These are phyloP conservation scores for Burhinus oedicnemus DNA, from an alignment of 2,113 vertebrate species.

Conservation along the genomic window DNA sequence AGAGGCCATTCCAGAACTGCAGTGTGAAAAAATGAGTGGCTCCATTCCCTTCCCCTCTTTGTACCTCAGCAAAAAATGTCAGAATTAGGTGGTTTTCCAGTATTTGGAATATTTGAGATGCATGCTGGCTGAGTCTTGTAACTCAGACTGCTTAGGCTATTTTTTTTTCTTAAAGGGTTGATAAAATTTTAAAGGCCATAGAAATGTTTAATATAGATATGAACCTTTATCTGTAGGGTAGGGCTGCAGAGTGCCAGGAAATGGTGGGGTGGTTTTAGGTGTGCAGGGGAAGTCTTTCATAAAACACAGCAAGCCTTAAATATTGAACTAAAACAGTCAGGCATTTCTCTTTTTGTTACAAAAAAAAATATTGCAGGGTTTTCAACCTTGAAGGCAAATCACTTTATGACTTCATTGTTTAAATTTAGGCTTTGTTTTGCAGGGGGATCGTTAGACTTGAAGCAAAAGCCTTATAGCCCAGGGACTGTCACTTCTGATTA, in stretches of 20 bases:
- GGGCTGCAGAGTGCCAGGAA: background rate
- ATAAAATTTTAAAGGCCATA: background rate
- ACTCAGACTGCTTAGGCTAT: background rate
- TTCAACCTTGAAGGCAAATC: slow-evolving; percentile 71
- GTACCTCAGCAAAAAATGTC: background rate
- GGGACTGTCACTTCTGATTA: slow-evolving; percentile 80
- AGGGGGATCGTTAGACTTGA: slow-evolving; percentile 64
- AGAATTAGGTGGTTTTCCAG: background rate
- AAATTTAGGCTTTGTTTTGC: slow-evolving; percentile 77
- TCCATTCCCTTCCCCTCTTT: background rate
- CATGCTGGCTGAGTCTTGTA: background rate
- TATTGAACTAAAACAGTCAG: background rate
- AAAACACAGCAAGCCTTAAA: background rate
- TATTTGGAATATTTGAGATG: background rate
- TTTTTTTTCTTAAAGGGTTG: background rate
- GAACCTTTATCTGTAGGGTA: background rate
- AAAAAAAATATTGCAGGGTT: slow-evolving; percentile 36
- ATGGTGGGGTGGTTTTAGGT: background rate
- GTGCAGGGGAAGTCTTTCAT: background rate
- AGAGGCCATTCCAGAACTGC: background rate
- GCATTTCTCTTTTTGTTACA: background rate
- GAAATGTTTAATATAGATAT: background rate
- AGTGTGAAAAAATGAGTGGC: background rate
- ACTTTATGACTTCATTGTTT: slow-evolving; percentile 78
- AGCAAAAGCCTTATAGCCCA: slow-evolving; percentile 73